Percentiles rank a stretch among this genome's conserved stretches.
phyloP scores from a whole-genome alignment of 2,797 vertebrate species.

The Pantherophis alleghaniensis region DNA sequence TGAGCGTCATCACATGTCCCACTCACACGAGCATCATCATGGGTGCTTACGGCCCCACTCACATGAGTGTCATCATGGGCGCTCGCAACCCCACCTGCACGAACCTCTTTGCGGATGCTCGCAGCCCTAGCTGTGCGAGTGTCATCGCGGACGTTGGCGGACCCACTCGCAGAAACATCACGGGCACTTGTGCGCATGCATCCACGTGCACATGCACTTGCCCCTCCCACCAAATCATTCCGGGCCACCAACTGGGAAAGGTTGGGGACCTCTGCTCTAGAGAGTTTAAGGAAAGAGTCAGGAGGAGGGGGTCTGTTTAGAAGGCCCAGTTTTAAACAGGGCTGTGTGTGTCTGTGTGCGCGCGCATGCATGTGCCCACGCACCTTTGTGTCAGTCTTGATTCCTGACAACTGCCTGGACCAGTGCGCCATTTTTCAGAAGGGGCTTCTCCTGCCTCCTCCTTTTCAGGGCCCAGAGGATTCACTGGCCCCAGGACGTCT shows the following conservation, averaged over 20 bases:
- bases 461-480: background rate
- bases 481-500: background rate
- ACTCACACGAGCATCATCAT: too few species aligned
- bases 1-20: too few species aligned
- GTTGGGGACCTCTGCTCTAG: background rate
- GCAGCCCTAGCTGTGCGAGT: too few species aligned
- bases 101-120: too few species aligned
- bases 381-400: background rate
- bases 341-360: background rate
- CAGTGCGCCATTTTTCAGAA: background rate
- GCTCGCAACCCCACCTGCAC: too few species aligned
- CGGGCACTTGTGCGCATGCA: too few species aligned
- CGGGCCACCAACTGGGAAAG: background rate
- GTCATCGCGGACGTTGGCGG: rapidly evolving
- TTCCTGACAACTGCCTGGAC: background rate
- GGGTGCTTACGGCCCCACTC: too few species aligned
- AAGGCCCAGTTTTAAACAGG: background rate
- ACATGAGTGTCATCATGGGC: too few species aligned
- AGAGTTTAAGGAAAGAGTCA: background rate
- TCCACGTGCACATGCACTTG: too few species aligned
- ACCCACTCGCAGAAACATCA: too few species aligned
- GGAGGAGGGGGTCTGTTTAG: background rate
- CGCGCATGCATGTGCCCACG: background rate
- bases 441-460: background rate
- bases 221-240: background rate